Conservation (phyloP, 1,140 invertebrate genomes). For the Pseudachorutes palmiensis region DNA sequence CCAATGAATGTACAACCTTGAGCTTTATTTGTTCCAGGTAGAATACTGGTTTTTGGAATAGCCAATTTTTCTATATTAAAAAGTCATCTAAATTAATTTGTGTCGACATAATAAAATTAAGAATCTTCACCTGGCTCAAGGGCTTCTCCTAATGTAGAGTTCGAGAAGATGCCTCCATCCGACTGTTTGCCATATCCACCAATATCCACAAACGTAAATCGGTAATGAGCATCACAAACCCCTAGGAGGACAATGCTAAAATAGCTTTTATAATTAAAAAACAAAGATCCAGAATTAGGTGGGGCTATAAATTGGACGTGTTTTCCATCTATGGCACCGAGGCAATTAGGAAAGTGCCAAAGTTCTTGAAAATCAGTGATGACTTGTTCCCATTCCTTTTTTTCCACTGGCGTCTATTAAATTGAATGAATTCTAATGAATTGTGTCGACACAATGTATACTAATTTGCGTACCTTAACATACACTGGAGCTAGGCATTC, state of each 20-base stretch:
- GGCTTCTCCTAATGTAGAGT: slow-evolving; percentile 5
- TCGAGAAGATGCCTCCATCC: slow-evolving; percentile 24
- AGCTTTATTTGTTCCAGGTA: not conserved
- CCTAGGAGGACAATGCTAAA: slow-evolving; percentile 40
- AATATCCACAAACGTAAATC: slow-evolving; percentile 39
- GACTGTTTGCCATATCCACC: slow-evolving; percentile 37
- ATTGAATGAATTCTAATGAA: not conserved
- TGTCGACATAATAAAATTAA: not conserved
- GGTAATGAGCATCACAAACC: slow-evolving; percentile 38
- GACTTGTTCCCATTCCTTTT: not conserved
- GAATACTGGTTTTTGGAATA: slow-evolving; percentile 26
- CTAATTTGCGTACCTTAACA: not conserved
- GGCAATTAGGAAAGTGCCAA: slow-evolving; percentile 41
- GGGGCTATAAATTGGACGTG: slow-evolving; percentile 39
- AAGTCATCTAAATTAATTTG: not conserved
- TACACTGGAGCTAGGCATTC: not conserved
- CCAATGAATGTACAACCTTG: slow-evolving; percentile 36
- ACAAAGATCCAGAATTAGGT: slow-evolving; percentile 40
- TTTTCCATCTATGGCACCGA: slow-evolving; percentile 43
- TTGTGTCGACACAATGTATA: not conserved
- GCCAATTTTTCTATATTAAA: slow-evolving; percentile 13
- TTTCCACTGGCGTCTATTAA: not conserved
- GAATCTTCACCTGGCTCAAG: slow-evolving; percentile 13
- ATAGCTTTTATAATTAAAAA: slow-evolving; percentile 45
- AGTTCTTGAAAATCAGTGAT: not conserved